Evolutionary conservation across 2,888 invertebrate genomes (phyloP).

Genomic region (Agriotes lineatus): DNA sequence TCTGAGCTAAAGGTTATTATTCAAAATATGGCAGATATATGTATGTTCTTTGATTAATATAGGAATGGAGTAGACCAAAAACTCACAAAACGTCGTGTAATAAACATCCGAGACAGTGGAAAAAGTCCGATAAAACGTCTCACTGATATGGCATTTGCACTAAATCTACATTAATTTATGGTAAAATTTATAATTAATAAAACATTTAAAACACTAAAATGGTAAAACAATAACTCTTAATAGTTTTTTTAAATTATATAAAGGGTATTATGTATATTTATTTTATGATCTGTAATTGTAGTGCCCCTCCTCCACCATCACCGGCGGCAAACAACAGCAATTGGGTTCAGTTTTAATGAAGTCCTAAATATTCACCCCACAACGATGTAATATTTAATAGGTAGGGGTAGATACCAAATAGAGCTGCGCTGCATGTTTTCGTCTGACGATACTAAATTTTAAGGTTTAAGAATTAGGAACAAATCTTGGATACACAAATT

Average conservation of each 20-base stretch:
- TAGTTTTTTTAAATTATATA: constrained; percentile 3
- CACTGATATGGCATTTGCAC: no score
- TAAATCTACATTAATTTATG: no score
- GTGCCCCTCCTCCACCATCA: constrained; percentile 54
- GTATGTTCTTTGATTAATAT: no score
- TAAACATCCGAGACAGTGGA: no score
- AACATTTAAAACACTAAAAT: no score
- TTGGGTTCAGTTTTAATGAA: constrained; percentile 64
- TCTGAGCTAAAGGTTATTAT: no score
- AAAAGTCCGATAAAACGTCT: no score
- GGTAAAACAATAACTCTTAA: neutral
- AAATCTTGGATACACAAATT: constrained; percentile 3
- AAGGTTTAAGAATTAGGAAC: neutral
- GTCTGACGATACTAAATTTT: neutral
- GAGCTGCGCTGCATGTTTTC: constrained; percentile 1
- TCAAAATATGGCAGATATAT: no score
- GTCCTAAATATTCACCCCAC: constrained; percentile 1
- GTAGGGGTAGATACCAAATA: constrained; percentile 13
- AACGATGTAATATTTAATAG: constrained; percentile 22
- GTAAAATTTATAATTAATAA: no score
- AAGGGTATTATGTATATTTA: neutral
- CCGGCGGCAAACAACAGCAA: constrained; percentile 60
- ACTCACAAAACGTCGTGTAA: no score
- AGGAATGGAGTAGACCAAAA: no score
- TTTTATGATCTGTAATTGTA: constrained; percentile 48